Conservation (phyloP, 2,888 invertebrate genomes). For the Dicyrtomina minuta region DNA sequence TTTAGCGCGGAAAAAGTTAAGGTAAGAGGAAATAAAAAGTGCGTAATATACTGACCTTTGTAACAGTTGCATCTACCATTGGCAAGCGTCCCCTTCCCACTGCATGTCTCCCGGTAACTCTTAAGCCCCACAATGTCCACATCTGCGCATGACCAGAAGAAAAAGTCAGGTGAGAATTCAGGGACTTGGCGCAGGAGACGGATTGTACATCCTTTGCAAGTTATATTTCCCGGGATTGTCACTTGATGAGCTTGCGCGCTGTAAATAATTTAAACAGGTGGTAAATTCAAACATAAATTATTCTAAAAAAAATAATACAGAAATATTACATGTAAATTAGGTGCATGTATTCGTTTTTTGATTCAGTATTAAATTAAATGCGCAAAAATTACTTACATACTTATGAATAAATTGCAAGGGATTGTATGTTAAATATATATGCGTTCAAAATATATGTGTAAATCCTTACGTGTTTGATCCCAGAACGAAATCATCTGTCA, state of each 20-base stretch:
- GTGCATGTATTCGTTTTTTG: too few relatives aligned
- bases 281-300: too few relatives aligned
- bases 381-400: too few relatives aligned
- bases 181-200: constrained; percentile 84
- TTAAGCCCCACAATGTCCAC: constrained; percentile 68
- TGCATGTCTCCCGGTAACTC: constrained; percentile 78
- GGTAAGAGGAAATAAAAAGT: not conserved
- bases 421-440: too few relatives aligned
- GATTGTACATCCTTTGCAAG: constrained; percentile 85
- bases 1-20: constrained; percentile 2
- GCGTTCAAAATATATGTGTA: not conserved
- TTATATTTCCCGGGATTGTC: constrained; percentile 75
- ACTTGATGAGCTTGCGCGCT: constrained; percentile 82
- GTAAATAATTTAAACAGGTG: constrained; percentile 54
- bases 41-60: constrained; percentile 35
- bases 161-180: constrained; percentile 82
- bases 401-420: too few relatives aligned
- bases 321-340: too few relatives aligned
- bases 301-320: too few relatives aligned
- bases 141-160: constrained; percentile 95
- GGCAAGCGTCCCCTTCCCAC: constrained; percentile 77
- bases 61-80: constrained; percentile 59
- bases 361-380: too few relatives aligned
- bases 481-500: constrained; percentile 79
- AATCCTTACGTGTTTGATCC: constrained; percentile 81